Percentiles rank a stretch among this genome's conserved stretches.
phyloP scores from a whole-genome alignment of 2,888 invertebrate species.

The Lamproptera curius region DNA sequence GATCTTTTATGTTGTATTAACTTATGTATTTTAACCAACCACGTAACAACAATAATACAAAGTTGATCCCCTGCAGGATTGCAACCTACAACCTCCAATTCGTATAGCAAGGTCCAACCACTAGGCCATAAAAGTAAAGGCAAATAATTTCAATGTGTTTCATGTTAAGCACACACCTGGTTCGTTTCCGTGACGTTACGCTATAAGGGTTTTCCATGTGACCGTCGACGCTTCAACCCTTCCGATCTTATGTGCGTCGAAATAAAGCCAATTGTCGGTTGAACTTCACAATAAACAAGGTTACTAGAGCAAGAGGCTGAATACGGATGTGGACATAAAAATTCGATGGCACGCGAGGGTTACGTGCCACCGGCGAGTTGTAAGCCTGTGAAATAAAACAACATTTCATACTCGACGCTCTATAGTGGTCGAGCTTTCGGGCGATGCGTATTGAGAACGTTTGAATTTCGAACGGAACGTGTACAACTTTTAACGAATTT shows the following conservation, averaged over 20 bases:
- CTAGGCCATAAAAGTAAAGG: no score
- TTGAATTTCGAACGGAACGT: no score
- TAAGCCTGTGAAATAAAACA: constrained; percentile 13
- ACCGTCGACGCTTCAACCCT: constrained; percentile 27
- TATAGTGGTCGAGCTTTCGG: constrained; percentile 7
- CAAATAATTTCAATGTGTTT: constrained; percentile 53
- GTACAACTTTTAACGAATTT: no score
- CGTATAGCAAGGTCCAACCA: no score
- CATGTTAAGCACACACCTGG: constrained; percentile 69
- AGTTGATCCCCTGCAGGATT: no score
- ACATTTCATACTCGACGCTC: constrained; percentile 14
- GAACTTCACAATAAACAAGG: constrained; percentile 42
- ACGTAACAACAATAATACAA: no score
- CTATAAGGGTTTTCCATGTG: constrained; percentile 53
- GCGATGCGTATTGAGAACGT: no score
- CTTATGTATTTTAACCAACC: no score
- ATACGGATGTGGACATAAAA: constrained; percentile 56
- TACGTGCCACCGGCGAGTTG: constrained; percentile 35
- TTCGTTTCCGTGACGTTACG: constrained; percentile 65
- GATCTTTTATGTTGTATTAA: no score
- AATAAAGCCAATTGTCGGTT: constrained; percentile 31
- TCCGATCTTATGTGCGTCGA: constrained; percentile 26
- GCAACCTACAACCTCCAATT: no score
- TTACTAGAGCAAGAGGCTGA: constrained; percentile 67
- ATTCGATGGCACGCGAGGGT: constrained; percentile 56